A percentile compares a stretch with the other conserved stretches of the same genome.
These are phyloP conservation scores for Trichoplusia ni DNA, from an alignment of 1,140 invertebrate species.

Conservation along the genomic window DNA sequence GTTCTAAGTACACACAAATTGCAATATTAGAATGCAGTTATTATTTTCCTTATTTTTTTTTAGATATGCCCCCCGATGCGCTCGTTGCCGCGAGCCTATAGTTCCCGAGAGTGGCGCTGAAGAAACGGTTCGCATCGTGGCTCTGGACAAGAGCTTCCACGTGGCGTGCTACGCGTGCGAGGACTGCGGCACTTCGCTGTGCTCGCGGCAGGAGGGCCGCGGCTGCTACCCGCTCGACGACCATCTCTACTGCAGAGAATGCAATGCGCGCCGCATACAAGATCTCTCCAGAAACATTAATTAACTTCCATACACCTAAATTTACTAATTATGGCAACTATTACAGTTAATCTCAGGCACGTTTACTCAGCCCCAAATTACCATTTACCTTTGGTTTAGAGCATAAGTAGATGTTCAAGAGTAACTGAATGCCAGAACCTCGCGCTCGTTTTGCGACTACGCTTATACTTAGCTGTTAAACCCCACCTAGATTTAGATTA, in stretches of 20 bases:
- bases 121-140: conserved; percentile 98
- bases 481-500: no score
- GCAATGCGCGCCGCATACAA: conserved; percentile 95
- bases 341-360: no score
- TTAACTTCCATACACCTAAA: no score
- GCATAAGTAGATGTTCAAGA: no score
- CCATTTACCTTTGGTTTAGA: no score
- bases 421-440: no score
- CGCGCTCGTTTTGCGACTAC: no score
- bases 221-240: conserved; percentile 98
- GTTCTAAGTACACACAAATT: neutral
- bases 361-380: no score
- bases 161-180: conserved; percentile 99
- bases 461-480: no score
- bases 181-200: conserved; percentile 95
- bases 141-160: conserved; percentile 97
- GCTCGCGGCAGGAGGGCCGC: conserved; percentile 96
- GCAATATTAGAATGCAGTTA: neutral
- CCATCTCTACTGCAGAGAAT: conserved; percentile 97
- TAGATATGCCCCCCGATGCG: conserved; percentile 96
- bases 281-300: conserved; percentile 89
- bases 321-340: no score
- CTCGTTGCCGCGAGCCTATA: conserved; percentile 95
- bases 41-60: conserved; percentile 9
- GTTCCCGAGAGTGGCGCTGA: conserved; percentile 97